Evolutionary conservation across 2,888 invertebrate species (phyloP), one percentile per base, ranked within the genome.

Genomic region (Sinhomidia bicolor): DNA sequence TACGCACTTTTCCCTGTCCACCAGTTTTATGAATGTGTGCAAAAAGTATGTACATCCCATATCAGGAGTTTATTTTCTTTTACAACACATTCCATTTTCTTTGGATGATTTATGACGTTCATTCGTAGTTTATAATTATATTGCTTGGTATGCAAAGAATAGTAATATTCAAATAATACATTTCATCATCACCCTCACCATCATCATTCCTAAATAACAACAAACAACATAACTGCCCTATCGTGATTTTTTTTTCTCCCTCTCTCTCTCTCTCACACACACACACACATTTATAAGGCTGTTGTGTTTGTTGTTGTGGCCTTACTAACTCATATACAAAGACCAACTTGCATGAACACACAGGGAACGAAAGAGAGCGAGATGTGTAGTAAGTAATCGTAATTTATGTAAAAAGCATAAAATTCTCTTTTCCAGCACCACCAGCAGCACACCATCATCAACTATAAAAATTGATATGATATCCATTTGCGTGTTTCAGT

Each of bases 401-500:
- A 68, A 68, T 62, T 62, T 62, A 62, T 62, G 62, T 62, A 36
- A 62, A 62, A 62, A 68, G n/a, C 68, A 36, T 17, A 9, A 5
- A 51, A 23, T 36, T 14, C 17, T 32, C n/a, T 32, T 32, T 68
- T 68, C 68, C 68, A 68, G 32, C 32, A 65, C 0, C 2, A 32
- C 12, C 10, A 62, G 26, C n/a, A n/a, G n/a, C n/a, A n/a, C n/a
- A n/a, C 32, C 5, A 9, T n/a, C 1, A 51, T 7, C 47, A 9
- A 9, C 51, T 51, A 51, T n/a, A n/a, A 68, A 17, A 26, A 68
- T n/a, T n/a, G n/a, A n/a, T n/a, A n/a, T 68, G 36, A 68, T 68
- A 17, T 36, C 36, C 68, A 68, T 68, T 68, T 68, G 68, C 68
- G 68, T 68, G 68, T 68, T 14, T 68, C n/a, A n/a, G 32, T 32